Conservation (phyloP, 1,140 invertebrate genomes). For the Ylistrum balloti region DNA sequence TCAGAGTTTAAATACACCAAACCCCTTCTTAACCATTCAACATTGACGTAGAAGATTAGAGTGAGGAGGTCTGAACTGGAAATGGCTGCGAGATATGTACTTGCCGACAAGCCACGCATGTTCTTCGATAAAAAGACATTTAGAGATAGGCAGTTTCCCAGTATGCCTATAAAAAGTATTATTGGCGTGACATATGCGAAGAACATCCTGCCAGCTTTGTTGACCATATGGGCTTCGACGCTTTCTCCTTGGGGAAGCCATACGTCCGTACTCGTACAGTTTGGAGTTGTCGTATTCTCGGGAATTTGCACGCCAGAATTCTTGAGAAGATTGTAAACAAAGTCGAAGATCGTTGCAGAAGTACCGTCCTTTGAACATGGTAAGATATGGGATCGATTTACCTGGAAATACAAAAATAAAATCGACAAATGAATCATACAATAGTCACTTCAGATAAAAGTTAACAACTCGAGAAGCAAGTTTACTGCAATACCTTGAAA, state of each 20-base stretch:
- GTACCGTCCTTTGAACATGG: too few relatives aligned
- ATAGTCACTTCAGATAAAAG: too few relatives aligned
- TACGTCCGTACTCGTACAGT: conserved; percentile 12
- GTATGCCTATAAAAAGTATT: conserved; percentile 71
- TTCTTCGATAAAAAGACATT: conserved; percentile 73
- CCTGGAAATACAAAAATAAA: too few relatives aligned
- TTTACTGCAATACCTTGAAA: too few relatives aligned
- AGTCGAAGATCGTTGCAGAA: too few relatives aligned
- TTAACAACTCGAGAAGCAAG: too few relatives aligned
- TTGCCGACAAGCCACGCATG: conserved; percentile 73
- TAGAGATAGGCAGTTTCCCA: conserved; percentile 76
- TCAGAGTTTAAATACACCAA: conserved; percentile 56
- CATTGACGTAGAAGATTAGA: conserved; percentile 67
- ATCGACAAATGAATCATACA: too few relatives aligned
- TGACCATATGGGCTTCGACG: background rate
- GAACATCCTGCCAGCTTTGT: conserved; percentile 57
- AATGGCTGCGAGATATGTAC: conserved; percentile 70
- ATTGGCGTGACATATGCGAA: conserved; percentile 72
- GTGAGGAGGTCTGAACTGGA: conserved; percentile 68
- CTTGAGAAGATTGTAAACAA: too few relatives aligned
- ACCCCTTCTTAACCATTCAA: conserved; percentile 71
- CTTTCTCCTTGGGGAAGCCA: background rate
- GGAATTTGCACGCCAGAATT: too few relatives aligned
- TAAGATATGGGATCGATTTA: too few relatives aligned
- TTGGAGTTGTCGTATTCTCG: background rate